Evolutionary conservation across 2,797 vertebrate species (phyloP).

Genomic region (Miichthys miiuy): DNA sequence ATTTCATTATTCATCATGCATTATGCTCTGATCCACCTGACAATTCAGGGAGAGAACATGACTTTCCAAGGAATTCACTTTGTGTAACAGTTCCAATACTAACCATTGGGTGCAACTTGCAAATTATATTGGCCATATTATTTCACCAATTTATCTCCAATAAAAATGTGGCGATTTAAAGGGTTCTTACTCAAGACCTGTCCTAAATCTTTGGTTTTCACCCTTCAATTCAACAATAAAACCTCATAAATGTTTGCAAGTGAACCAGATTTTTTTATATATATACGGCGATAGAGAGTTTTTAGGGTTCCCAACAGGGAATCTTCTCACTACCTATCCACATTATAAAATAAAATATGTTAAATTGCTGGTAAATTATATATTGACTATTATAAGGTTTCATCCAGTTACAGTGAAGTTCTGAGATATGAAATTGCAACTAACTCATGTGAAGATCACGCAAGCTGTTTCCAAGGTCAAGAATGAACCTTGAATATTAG

Average conservation of each 20-base stretch:
- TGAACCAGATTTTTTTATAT: not conserved
- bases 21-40: not conserved
- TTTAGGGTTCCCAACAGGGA: not conserved
- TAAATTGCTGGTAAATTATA: not conserved
- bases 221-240: not conserved
- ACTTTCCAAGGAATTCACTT: not conserved
- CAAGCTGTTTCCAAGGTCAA: too few relatives aligned
- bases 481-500: too few relatives aligned
- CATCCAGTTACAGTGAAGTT: not conserved
- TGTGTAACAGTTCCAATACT: not conserved
- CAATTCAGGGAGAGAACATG: not conserved
- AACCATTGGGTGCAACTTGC: not conserved
- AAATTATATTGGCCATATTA: not conserved
- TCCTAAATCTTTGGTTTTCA: not conserved
- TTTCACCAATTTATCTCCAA: conserved; percentile 2
- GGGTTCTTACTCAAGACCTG: not conserved
- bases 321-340: not conserved
- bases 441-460: too few relatives aligned
- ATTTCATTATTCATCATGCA: too few relatives aligned
- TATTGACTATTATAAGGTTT: not conserved
- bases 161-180: not conserved
- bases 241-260: not conserved
- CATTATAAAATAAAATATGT: not conserved
- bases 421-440: not conserved
- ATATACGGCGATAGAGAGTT: too few relatives aligned